Base-by-base conservation (phyloP, 2,797 vertebrate genomes). In the Gallinago solitaria region DNA sequence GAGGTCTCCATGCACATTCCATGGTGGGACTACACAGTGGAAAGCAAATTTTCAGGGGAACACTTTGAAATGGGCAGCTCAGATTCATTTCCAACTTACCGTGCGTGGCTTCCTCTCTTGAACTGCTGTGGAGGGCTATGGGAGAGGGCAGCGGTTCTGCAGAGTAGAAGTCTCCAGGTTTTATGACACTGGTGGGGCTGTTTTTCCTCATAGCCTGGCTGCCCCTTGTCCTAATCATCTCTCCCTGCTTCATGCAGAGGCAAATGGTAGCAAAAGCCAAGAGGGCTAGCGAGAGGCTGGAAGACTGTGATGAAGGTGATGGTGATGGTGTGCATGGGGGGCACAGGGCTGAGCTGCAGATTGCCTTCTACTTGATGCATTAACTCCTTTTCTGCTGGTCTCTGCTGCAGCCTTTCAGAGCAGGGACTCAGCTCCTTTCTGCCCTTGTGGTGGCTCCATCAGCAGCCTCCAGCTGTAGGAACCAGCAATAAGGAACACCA, bases 11-110 rank as follows among this genome's bases (percentile, higher is more conserved):
- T 2, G 0, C 23, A 8, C 0, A 0, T 32, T 60, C 53, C 5
- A 0, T 1, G 0, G 16, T 60, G 21, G 16, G 59, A 48, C 13
- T 21, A 0, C 11, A 7, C 1, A 1, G 14, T 6, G 14, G 35
- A 75, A 68, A 64, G 27, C 9, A 45, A 51, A 64, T 79, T 79
- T 76, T 79, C 54, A 64, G 54, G 19, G 18, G 9, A 61, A 17
- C 24, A 7, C 7, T 41, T 50, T 54, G 47, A 41, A 85, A 30
- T 1, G 15, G 32, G 30, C 59, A 87, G 68, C 63, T 76, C 37
- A 48, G 50, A 61, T 67, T 95, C 3, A 1, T 68, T 65, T 76
- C 63, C 13, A 9, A 23, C 45, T 75, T 32, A 16, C 48, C 35
- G 16, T 24, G 17, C 0, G 0, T 0, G 3, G 51, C 17, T 80